A percentile compares a stretch with the other conserved stretches of the same genome.
phyloP scores from a whole-genome alignment of 2,797 vertebrate genomes.

The Allochrocebus solatus region DNA sequence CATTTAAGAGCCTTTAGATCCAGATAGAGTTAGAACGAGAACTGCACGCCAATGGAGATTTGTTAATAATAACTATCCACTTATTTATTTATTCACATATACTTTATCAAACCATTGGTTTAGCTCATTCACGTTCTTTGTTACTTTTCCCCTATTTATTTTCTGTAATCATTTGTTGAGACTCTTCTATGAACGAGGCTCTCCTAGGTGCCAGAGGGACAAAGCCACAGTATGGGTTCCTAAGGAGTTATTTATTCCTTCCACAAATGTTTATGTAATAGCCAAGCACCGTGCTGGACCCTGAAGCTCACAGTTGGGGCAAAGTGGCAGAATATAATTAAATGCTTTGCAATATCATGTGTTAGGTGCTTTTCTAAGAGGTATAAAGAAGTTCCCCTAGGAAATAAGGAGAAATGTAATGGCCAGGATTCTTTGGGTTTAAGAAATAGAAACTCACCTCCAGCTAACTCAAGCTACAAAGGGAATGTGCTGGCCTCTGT shows the following conservation, averaged over 20 bases:
- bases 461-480: not conserved
- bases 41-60: slow-evolving; percentile 52
- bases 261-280: slow-evolving; percentile 31
- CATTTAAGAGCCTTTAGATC: slow-evolving; percentile 69
- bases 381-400: not conserved
- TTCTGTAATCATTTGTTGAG: not conserved
- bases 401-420: not conserved
- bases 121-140: not conserved
- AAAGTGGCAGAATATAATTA: not conserved
- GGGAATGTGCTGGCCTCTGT: not conserved
- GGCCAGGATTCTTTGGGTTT: not conserved
- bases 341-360: slow-evolving; percentile 15
- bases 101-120: slow-evolving; percentile 26
- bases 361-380: slow-evolving; percentile 38
- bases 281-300: not conserved
- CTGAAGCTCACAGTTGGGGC: not conserved
- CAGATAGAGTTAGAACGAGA: slow-evolving; percentile 56
- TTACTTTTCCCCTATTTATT: slow-evolving; percentile 30
- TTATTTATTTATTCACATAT: slow-evolving; percentile 50
- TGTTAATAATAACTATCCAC: slow-evolving; percentile 52
- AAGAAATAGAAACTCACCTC: slow-evolving; percentile 3
- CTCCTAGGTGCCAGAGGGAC: slow-evolving; percentile 21
- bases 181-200: not conserved
- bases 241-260: slow-evolving; percentile 14
- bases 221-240: not conserved